These are phyloP conservation scores for Crotalus viridis DNA, from an alignment of 2,113 vertebrate genomes.

Conservation along the genomic window DNA sequence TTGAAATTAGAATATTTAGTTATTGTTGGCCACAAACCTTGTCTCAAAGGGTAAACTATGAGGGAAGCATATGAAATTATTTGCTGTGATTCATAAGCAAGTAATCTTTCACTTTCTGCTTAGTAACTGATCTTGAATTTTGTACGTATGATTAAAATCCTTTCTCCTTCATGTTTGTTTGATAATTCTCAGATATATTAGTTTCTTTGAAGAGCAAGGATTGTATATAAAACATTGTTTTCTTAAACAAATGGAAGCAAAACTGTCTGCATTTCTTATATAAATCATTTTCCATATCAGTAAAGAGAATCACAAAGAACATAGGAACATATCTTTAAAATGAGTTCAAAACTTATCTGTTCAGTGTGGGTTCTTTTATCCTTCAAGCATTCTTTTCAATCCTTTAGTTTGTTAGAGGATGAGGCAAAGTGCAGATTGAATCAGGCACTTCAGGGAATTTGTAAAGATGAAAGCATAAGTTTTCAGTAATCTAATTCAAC, in stretches of 20 bases:
- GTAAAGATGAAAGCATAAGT: conserved; percentile 27
- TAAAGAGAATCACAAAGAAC: background rate
- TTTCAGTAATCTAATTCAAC: conserved; percentile 14
- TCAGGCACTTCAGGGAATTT: conserved; percentile 4
- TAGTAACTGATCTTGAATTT: conserved; percentile 29
- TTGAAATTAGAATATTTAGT: background rate
- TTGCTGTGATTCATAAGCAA: conserved; percentile 43
- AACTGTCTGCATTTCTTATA: conserved; percentile 24
- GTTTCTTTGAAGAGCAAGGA: conserved; percentile 11
- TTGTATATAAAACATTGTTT: conserved; percentile 17
- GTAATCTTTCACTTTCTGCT: conserved; percentile 30
- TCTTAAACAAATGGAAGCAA: conserved; percentile 18
- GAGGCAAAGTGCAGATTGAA: conserved; percentile 41
- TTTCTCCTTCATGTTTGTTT: background rate
- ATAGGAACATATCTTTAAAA: conserved; percentile 19
- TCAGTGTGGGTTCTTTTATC: conserved; percentile 14
- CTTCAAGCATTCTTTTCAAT: background rate
- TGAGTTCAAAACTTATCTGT: background rate
- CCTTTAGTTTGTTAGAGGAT: conserved; percentile 10
- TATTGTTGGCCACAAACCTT: background rate
- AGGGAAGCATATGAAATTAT: conserved; percentile 41
- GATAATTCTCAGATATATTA: background rate
- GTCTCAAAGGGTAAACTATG: conserved; percentile 16
- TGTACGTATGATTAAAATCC: conserved; percentile 35
- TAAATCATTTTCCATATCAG: conserved; percentile 17